Conservation (phyloP, 1,140 invertebrate species). For the Neuroterus valhalla region DNA sequence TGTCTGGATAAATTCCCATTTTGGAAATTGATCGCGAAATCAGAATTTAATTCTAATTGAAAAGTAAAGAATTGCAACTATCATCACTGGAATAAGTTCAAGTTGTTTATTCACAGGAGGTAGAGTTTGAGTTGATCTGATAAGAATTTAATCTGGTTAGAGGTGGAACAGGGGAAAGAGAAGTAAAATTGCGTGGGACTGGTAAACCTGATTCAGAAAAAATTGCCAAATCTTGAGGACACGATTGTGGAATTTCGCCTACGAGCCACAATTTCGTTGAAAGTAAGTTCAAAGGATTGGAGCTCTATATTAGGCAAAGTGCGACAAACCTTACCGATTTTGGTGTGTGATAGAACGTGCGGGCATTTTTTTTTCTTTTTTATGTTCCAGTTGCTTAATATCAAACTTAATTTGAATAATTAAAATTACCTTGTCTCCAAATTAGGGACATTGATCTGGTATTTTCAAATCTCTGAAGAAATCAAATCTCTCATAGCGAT, state of each 20-base stretch:
- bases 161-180: background rate
- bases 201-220: background rate
- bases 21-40: background rate
- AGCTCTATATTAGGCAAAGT: constrained; percentile 19
- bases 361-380: no score
- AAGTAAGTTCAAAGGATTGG: constrained; percentile 11
- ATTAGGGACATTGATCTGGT: no score
- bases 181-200: background rate
- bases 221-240: constrained; percentile 19
- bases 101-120: no score
- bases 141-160: constrained; percentile 5
- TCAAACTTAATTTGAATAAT: no score
- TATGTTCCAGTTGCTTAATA: no score
- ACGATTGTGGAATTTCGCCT: constrained; percentile 27
- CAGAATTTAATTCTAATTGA: no score
- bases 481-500: no score
- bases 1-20: background rate
- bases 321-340: constrained; percentile 14
- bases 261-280: constrained; percentile 11
- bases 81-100: no score
- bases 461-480: no score
- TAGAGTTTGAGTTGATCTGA: background rate
- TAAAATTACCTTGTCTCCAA: no score
- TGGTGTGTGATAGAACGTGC: background rate
- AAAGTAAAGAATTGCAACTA: background rate